Conservation (phyloP, 2,113 vertebrate genomes). For the Callipepla squamata region DNA sequence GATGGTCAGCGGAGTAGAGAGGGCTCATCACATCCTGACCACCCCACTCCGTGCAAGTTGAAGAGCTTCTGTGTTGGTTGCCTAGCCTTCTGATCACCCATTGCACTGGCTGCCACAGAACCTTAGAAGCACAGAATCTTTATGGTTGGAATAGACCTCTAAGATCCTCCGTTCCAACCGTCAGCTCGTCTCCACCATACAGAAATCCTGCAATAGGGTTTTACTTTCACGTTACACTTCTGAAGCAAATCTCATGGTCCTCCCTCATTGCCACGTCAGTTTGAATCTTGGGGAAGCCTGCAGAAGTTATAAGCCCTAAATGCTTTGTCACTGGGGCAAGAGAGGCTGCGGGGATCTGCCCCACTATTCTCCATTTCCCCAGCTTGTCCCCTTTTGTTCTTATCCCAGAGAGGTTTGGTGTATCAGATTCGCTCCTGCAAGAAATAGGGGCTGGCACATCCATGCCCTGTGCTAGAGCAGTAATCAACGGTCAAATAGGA, state of each 20-base stretch:
- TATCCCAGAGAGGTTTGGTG: neutral
- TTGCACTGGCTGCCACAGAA: neutral
- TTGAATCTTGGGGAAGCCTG: no score
- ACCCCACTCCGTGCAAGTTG: rapidly evolving
- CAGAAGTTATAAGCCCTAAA: no score
- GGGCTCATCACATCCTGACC: neutral
- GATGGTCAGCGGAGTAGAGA: neutral
- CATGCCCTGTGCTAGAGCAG: neutral
- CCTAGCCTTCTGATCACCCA: rapidly evolving
- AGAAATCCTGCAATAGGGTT: no score
- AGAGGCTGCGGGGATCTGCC: neutral
- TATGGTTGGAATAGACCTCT: no score
- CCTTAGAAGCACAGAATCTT: no score
- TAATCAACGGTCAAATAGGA: neutral
- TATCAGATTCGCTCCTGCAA: neutral
- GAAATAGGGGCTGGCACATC: neutral
- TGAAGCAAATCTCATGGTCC: no score
- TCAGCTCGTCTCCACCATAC: no score
- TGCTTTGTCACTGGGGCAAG: neutral
- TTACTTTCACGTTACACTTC: no score
- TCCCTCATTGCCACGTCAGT: no score
- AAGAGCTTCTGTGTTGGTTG: neutral
- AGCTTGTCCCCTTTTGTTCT: neutral
- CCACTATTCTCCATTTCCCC: neutral
- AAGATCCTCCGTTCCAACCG: no score